phyloP scores from a whole-genome alignment of 1,140 invertebrate genomes.

The Bombus waltoni region DNA sequence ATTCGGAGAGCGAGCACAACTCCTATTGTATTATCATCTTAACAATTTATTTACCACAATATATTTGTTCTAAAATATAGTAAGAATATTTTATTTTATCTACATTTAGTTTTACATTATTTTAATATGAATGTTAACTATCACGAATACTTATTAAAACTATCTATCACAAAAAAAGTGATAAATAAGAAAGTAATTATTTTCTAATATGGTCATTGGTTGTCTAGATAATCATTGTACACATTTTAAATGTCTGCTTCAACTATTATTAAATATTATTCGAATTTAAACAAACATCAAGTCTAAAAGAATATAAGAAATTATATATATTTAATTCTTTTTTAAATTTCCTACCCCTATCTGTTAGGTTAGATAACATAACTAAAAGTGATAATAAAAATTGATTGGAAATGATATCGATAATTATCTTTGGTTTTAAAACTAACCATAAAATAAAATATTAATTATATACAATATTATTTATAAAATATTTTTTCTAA shows the following conservation, averaged over 20 bases:
- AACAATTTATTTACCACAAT: neutral
- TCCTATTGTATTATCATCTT: neutral
- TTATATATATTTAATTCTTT: neutral
- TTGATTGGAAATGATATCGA: neutral
- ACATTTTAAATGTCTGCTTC: no score
- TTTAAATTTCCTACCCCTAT: rapidly evolving
- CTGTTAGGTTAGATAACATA: neutral
- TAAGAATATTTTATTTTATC: neutral
- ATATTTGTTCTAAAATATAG: neutral
- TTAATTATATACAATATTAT: neutral
- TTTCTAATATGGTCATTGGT: no score
- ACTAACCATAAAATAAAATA: neutral
- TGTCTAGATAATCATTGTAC: no score
- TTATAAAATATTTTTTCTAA: neutral
- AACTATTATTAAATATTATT: no score
- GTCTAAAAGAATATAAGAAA: no score
- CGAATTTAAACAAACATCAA: no score
- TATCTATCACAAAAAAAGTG: neutral
- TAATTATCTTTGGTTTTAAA: neutral
- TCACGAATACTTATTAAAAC: neutral
- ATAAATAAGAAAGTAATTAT: neutral
- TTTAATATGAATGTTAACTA: neutral
- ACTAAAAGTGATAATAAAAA: neutral
- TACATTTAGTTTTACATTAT: no score
- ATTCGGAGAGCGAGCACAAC: neutral